A percentile compares a stretch with the other conserved stretches of the same genome.
Conservation (phyloP, 2,888 invertebrate genomes). For the Tenthredo livida region DNA sequence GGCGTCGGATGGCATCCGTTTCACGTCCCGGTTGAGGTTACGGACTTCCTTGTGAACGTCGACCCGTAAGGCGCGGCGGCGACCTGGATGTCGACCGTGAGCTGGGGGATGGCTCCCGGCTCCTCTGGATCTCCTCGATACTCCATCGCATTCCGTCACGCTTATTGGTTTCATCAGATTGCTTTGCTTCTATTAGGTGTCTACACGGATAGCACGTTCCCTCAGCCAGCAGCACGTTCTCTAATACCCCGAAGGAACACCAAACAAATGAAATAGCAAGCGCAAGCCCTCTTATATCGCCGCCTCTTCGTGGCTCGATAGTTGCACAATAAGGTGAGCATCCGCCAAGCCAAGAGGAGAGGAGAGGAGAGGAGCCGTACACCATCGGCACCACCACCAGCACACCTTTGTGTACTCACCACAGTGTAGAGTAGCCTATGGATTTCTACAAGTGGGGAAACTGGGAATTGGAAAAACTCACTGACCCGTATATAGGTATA, state of each 20-base stretch:
- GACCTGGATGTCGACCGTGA: conserved; percentile 49
- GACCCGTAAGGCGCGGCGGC: conserved; percentile 34
- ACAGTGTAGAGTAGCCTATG: conserved; percentile 32
- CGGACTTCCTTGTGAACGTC: conserved; percentile 44
- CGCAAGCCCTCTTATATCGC: conserved; percentile 46
- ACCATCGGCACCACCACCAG: conserved; percentile 28
- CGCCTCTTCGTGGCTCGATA: conserved; percentile 55
- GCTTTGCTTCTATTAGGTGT: conserved; percentile 74
- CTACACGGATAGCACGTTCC: conserved; percentile 71
- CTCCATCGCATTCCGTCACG: conserved; percentile 74
- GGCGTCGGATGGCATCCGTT: conserved; percentile 39
- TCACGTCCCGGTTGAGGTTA: conserved; percentile 40
- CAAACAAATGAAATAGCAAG: conserved; percentile 71
- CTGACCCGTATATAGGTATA: conserved; percentile 59
- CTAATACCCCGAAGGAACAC: conserved; percentile 72
- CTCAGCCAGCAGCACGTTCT: conserved; percentile 68
- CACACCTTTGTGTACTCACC: neutral
- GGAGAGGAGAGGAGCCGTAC: conserved; percentile 56
- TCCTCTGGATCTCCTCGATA: conserved; percentile 36
- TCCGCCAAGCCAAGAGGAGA: conserved; percentile 55
- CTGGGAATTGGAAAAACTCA: conserved; percentile 57
- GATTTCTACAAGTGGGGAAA: conserved; percentile 3
- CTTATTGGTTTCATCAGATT: conserved; percentile 77
- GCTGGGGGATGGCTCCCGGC: conserved; percentile 36
- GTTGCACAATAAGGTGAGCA: conserved; percentile 60